A percentile compares a stretch with the other conserved stretches of the same genome.
Conservation (phyloP, 2,113 vertebrate species). For the Myrmecophaga tridactyla region DNA sequence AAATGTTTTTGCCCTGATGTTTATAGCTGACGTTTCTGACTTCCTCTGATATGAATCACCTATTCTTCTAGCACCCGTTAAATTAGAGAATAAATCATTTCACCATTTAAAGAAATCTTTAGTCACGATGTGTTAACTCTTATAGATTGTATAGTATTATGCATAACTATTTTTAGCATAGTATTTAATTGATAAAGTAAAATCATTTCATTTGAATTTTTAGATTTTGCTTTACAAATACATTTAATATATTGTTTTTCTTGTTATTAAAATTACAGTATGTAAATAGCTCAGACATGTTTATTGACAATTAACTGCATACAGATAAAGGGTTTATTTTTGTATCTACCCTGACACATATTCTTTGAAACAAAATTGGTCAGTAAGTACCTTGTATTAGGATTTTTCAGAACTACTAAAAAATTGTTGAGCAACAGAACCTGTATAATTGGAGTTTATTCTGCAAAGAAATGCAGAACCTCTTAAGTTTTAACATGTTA, state of each 20-base stretch:
- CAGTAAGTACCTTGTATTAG: neutral
- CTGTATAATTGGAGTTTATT: neutral
- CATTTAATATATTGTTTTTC: slow-evolving; percentile 23
- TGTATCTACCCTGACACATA: neutral
- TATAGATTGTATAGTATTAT: neutral
- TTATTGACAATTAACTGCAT: neutral
- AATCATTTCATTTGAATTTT: slow-evolving; percentile 8
- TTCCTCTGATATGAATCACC: neutral
- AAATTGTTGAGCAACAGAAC: neutral
- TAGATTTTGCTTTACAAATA: slow-evolving; percentile 2
- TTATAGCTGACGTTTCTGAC: neutral
- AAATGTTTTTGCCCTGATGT: neutral
- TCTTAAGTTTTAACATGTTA: neutral
- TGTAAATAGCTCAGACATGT: neutral
- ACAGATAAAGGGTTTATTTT: neutral
- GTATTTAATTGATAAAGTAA: slow-evolving; percentile 12
- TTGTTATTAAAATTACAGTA: slow-evolving; percentile 24
- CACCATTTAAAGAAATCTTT: neutral
- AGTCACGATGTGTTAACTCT: neutral
- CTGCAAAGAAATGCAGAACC: neutral
- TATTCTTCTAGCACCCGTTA: neutral
- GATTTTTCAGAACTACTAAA: neutral
- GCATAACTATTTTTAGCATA: slow-evolving; percentile 7
- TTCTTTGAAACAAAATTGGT: slow-evolving; percentile 35
- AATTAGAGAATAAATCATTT: slow-evolving; percentile 1